These are phyloP conservation scores for Atethmia centrago DNA, from an alignment of 2,888 invertebrate species.

Conservation along the genomic window DNA sequence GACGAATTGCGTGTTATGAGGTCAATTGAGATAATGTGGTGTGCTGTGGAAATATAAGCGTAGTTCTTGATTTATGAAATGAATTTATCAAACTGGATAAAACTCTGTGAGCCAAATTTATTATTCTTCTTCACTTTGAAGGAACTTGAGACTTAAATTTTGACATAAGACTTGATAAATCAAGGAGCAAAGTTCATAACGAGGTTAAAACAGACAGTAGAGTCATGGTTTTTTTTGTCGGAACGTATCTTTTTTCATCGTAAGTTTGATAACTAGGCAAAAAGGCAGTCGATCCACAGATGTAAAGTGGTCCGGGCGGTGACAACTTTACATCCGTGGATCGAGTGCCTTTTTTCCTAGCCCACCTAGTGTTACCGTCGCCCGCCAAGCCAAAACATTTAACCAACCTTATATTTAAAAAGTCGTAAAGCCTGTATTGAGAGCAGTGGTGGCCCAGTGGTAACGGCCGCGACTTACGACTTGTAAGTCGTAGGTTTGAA, in stretches of 20 bases:
- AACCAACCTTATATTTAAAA: no score
- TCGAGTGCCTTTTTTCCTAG: no score
- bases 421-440: no score
- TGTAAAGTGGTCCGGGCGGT: no score
- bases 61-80: neutral
- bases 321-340: no score
- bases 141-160: neutral
- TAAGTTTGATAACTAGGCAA: neutral
- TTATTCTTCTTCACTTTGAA: no score
- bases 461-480: no score
- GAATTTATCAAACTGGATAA: neutral
- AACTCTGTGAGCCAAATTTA: neutral
- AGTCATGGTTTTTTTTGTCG: neutral
- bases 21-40: conserved; percentile 14
- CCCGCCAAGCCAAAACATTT: neutral
- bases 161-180: neutral
- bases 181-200: neutral
- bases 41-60: neutral
- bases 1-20: conserved; percentile 53
- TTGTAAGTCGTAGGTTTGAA: no score
- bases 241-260: neutral
- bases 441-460: no score
- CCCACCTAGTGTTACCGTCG: no score
- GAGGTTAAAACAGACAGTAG: neutral
- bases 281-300: neutral